phyloP scores from a whole-genome alignment of 2,113 vertebrate species.

The Pygoscelis adeliae region DNA sequence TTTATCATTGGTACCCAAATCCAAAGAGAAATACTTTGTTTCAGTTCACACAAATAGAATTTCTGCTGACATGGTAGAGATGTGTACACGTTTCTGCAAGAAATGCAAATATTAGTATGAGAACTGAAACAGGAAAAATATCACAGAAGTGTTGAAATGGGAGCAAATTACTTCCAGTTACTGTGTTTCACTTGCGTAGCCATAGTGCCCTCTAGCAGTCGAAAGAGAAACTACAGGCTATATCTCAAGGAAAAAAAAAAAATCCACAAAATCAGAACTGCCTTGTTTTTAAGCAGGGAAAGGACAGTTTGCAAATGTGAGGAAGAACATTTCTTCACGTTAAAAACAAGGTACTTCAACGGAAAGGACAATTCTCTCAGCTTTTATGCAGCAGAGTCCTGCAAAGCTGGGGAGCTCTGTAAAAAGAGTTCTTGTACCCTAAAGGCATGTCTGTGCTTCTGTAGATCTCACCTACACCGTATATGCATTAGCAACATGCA shows the following conservation, averaged over 20 bases:
- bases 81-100: slow-evolving; percentile 26
- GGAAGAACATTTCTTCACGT: background rate
- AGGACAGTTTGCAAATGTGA: background rate
- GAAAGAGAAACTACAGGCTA: background rate
- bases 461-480: background rate
- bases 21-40: background rate
- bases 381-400: background rate
- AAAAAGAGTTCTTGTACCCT: background rate
- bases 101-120: slow-evolving; percentile 64
- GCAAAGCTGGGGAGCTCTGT: background rate
- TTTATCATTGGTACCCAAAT: background rate
- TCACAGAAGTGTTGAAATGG: slow-evolving; percentile 15
- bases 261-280: background rate
- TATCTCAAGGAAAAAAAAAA: background rate
- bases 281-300: background rate
- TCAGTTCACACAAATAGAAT: background rate
- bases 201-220: slow-evolving; percentile 63
- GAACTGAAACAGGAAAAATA: slow-evolving; percentile 38
- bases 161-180: background rate
- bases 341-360: background rate
- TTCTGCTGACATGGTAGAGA: slow-evolving; percentile 45
- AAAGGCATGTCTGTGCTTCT: background rate
- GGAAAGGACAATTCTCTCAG: background rate
- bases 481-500: background rate
- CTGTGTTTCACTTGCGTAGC: slow-evolving; percentile 4